Conservation (phyloP, 2,797 vertebrate genomes). For the Rhinogobio ventralis region DNA sequence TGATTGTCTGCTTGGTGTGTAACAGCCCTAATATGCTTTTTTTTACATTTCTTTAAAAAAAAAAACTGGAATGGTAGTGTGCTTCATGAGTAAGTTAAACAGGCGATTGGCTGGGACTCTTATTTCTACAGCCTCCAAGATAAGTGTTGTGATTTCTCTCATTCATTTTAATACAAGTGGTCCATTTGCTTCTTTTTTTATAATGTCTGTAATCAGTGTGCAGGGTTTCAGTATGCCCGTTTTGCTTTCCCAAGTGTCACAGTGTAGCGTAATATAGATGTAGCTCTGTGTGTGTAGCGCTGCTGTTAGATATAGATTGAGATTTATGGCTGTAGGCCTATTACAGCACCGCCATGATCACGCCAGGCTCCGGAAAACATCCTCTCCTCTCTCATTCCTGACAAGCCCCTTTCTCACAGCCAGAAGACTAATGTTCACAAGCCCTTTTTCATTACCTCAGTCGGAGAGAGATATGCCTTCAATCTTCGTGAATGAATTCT, state of each 20-base stretch:
- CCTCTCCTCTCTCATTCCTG: conserved; percentile 24
- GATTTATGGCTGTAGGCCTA: conserved; percentile 23
- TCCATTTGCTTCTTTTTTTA: neutral
- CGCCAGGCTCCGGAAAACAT: conserved; percentile 14
- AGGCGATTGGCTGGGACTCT: neutral
- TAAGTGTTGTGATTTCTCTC: neutral
- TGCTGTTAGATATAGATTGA: conserved; percentile 22
- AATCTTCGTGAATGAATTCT: conserved; percentile 33
- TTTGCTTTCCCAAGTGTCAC: neutral
- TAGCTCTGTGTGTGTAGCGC: neutral
- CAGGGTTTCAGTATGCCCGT: neutral
- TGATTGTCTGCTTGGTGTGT: no score
- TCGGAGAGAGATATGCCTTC: conserved; percentile 32
- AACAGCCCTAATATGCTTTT: no score
- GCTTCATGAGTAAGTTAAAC: neutral
- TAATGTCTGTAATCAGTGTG: neutral
- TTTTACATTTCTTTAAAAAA: neutral
- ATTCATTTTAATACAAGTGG: neutral
- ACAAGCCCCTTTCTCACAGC: conserved; percentile 21
- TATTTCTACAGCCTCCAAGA: neutral
- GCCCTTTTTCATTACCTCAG: conserved; percentile 40
- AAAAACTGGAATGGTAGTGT: neutral
- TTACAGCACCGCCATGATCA: conserved; percentile 14
- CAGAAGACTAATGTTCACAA: conserved; percentile 24
- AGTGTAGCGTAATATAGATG: conserved; percentile 13